Percentiles rank a stretch among this genome's conserved stretches.
Conservation (phyloP, 1,140 invertebrate species). For the Anastrepha ludens region DNA sequence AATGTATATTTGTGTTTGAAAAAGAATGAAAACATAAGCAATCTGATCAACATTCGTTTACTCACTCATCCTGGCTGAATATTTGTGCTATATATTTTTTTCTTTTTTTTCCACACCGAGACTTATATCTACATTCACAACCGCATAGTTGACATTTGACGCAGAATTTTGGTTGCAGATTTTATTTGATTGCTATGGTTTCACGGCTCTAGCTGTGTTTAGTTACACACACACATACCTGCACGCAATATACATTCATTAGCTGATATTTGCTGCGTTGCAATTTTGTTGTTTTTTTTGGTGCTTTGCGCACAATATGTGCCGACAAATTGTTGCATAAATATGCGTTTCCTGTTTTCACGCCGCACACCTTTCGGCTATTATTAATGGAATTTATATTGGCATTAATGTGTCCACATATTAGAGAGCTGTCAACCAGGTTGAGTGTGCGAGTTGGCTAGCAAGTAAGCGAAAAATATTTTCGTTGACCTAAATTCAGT, state of each 20-base stretch:
- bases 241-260: too few relatives aligned
- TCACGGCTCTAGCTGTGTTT: background rate
- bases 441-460: background rate
- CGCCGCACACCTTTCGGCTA: background rate
- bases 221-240: background rate
- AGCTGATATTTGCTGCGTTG: background rate
- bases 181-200: background rate
- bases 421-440: background rate
- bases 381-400: conserved; percentile 13
- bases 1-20: too few relatives aligned
- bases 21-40: too few relatives aligned
- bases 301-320: background rate
- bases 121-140: too few relatives aligned
- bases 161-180: background rate
- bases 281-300: background rate
- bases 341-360: background rate
- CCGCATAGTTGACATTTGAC: too few relatives aligned
- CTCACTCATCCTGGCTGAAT: too few relatives aligned
- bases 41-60: too few relatives aligned
- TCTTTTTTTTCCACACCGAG: too few relatives aligned
- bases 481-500: background rate
- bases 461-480: background rate
- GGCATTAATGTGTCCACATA: background rate
- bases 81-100: too few relatives aligned
- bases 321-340: background rate